Conservation (phyloP, 2,113 vertebrate species). For the Aramus guarauna region DNA sequence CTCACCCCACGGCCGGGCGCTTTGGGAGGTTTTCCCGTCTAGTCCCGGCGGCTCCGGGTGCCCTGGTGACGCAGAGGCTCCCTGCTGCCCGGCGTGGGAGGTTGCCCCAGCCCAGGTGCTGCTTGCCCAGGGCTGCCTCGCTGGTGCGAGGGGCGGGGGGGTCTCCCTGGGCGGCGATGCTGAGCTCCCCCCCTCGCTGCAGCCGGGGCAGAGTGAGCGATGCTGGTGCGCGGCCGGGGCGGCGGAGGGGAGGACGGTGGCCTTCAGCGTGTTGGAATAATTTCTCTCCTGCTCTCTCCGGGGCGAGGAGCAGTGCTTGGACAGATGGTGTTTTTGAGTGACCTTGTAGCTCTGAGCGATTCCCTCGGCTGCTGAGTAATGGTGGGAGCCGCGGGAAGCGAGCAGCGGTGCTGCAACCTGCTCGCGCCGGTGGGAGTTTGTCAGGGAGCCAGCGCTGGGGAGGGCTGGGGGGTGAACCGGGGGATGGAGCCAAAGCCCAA, state of each 20-base stretch:
- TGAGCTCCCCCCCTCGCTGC: fast-evolving
- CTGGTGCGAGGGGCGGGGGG: fast-evolving
- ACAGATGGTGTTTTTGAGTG: slow-evolving; percentile 67
- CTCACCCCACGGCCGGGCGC: fast-evolving
- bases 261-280: neutral
- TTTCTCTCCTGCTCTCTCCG: neutral
- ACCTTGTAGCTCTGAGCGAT: slow-evolving; percentile 46
- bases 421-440: neutral
- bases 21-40: neutral
- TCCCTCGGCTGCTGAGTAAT: slow-evolving; percentile 5
- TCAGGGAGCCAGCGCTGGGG: neutral
- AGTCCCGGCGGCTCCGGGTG: neutral
- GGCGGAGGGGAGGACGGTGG: fast-evolving
- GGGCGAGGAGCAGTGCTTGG: neutral
- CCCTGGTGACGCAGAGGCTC: neutral
- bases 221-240: fast-evolving
- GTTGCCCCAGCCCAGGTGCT: neutral
- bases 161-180: fast-evolving
- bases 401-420: slow-evolving; percentile 31
- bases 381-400: neutral
- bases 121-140: neutral
- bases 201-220: fast-evolving
- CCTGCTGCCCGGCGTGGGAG: fast-evolving
- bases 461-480: neutral
- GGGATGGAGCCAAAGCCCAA: neutral